Conservation (phyloP, 2,113 vertebrate species). For the Stomatorhinus ivindoensis region DNA sequence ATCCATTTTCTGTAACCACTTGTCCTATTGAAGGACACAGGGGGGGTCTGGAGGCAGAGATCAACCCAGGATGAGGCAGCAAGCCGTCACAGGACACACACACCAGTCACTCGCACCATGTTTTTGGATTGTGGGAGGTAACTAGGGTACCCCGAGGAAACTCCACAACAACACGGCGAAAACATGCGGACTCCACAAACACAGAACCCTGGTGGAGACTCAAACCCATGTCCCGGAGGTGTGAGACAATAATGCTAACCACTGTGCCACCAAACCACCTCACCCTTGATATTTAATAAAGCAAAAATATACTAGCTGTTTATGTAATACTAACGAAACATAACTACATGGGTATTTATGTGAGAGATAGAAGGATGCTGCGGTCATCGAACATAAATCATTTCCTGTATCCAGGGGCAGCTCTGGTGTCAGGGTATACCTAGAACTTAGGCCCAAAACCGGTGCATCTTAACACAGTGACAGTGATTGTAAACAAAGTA, state of each 20-base stretch:
- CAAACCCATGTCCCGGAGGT: not conserved
- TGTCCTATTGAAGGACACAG: not conserved
- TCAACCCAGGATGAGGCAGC: not conserved
- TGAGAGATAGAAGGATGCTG: not conserved
- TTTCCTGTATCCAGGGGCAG: not conserved
- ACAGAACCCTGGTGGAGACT: not conserved
- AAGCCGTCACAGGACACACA: not conserved
- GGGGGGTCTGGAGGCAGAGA: not conserved
- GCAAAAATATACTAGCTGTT: not conserved
- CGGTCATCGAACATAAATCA: not conserved
- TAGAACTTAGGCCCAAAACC: not conserved
- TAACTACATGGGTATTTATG: not conserved
- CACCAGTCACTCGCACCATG: not conserved
- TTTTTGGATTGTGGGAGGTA: not conserved
- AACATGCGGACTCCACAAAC: too few species aligned
- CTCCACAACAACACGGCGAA: not conserved
- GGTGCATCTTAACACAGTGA: not conserved
- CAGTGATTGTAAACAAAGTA: not conserved
- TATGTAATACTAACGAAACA: not conserved
- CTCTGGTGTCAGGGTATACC: not conserved
- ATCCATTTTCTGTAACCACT: not conserved
- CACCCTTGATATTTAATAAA: not conserved
- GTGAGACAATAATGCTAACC: not conserved
- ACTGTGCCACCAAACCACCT: not conserved
- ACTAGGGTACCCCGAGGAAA: not conserved